Conservation (phyloP, 1,140 invertebrate genomes). For the Drosophila elegans region DNA sequence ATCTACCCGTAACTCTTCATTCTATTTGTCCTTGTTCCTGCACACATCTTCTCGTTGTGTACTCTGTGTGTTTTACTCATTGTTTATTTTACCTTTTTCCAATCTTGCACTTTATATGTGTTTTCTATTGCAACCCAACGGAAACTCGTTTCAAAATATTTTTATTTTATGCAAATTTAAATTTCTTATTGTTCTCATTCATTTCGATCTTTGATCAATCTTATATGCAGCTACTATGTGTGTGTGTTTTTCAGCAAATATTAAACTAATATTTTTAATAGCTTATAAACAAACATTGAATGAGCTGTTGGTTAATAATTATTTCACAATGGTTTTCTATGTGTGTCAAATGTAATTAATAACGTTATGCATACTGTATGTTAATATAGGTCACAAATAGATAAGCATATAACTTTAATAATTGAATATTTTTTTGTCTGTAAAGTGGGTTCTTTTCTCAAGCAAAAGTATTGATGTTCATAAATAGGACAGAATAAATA, state of each 20-base stretch:
- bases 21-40: conserved; percentile 32
- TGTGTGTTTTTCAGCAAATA: conserved; percentile 3
- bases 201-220: conserved; percentile 8
- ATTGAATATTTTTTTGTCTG: too few relatives aligned
- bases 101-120: conserved; percentile 44
- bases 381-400: too few relatives aligned
- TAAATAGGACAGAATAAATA: too few relatives aligned
- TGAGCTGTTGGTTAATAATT: conserved; percentile 6
- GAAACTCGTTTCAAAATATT: conserved; percentile 18
- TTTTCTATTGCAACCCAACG: conserved; percentile 41
- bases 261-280: not conserved
- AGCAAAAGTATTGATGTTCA: too few relatives aligned
- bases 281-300: not conserved
- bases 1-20: conserved; percentile 38
- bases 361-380: too few relatives aligned
- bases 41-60: conserved; percentile 58
- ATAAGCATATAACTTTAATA: too few relatives aligned
- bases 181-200: conserved; percentile 34
- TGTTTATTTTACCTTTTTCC: conserved; percentile 27
- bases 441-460: too few relatives aligned
- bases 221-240: conserved; percentile 13
- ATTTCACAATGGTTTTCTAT: not conserved
- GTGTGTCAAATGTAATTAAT: not conserved
- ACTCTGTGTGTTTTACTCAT: conserved; percentile 19
- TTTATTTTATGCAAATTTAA: conserved; percentile 42